These are phyloP conservation scores for Sandelia bainsii DNA, from an alignment of 2,797 vertebrate species.

Conservation along the genomic window DNA sequence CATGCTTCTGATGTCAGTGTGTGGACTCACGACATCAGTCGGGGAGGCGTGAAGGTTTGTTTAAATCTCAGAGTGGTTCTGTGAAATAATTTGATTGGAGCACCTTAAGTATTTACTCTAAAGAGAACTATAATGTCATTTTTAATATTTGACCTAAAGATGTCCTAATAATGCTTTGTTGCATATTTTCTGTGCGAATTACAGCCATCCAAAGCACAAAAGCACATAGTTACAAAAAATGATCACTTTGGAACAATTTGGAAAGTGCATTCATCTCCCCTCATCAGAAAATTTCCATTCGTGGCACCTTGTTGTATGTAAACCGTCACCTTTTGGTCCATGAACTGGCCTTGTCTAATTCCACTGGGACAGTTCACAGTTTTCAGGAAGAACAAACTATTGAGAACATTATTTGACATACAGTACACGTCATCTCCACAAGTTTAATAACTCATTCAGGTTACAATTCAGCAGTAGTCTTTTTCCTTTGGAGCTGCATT, in stretches of 20 bases:
- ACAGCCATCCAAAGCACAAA: constrained; percentile 7
- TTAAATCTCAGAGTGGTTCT: constrained; percentile 14
- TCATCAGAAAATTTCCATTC: constrained; percentile 41
- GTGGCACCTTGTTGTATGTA: constrained; percentile 58
- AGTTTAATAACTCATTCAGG: constrained; percentile 21
- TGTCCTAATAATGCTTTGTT: constrained; percentile 15
- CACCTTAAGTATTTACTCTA: neutral
- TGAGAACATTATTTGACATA: constrained; percentile 14
- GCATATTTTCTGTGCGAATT: constrained; percentile 26
- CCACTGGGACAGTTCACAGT: constrained; percentile 17
- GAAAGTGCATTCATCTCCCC: constrained; percentile 44
- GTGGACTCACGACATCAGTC: neutral
- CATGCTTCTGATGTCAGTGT: neutral
- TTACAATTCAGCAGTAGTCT: constrained; percentile 24
- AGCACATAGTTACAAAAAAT: constrained; percentile 5
- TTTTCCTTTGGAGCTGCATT: constrained; percentile 28
- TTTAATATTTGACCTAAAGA: constrained; percentile 24
- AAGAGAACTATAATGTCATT: constrained; percentile 5
- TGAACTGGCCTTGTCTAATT: constrained; percentile 41
- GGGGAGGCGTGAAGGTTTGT: neutral
- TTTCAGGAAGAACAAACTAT: constrained; percentile 34
- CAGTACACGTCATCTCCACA: constrained; percentile 1
- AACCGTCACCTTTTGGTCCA: constrained; percentile 71
- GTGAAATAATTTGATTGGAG: constrained; percentile 12
- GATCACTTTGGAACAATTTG: constrained; percentile 8